A percentile compares a stretch with the other conserved stretches of the same genome.
phyloP scores from a whole-genome alignment of 2,113 vertebrate genomes.

The Motacilla alba region DNA sequence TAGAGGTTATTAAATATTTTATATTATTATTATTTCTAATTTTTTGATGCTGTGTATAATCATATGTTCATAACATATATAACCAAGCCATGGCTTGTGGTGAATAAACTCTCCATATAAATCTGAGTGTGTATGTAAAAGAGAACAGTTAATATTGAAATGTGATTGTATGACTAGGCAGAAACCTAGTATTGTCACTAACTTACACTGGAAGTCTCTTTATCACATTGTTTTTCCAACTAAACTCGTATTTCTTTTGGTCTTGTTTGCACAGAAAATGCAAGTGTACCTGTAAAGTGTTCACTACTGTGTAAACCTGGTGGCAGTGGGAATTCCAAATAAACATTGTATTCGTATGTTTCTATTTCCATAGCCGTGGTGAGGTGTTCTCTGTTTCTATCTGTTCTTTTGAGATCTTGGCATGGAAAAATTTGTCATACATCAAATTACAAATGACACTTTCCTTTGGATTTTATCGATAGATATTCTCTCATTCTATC shows the following conservation, averaged over 20 bases:
- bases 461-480: background rate
- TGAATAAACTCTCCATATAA: background rate
- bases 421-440: background rate
- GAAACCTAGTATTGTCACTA: background rate
- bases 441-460: background rate
- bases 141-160: background rate
- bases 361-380: background rate
- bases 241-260: background rate
- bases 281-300: background rate
- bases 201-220: background rate
- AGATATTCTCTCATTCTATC: background rate
- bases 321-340: background rate
- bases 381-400: background rate
- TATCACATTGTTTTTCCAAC: background rate
- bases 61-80: background rate
- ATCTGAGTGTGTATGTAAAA: background rate
- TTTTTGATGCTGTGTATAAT: background rate
- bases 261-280: background rate
- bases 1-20: background rate
- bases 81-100: background rate
- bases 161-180: background rate
- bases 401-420: background rate
- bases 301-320: accelerated
- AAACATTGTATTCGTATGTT: background rate
- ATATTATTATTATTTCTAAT: background rate